phyloP scores from a whole-genome alignment of 1,140 invertebrate genomes.

The Batillaria attramentaria region DNA sequence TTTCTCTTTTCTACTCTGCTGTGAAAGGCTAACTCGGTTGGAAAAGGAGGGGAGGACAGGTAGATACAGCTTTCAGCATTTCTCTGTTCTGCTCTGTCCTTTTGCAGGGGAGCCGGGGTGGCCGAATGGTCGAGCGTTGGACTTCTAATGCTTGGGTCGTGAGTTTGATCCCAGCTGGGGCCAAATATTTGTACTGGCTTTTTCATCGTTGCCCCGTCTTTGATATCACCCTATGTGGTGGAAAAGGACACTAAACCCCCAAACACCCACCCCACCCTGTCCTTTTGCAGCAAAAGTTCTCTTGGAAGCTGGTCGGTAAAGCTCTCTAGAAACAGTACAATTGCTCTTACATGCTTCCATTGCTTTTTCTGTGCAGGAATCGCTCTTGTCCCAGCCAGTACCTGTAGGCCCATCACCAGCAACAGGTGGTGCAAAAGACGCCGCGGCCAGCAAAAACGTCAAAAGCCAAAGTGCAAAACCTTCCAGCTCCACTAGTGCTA shows the following conservation, averaged over 20 bases:
- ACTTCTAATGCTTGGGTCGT: no score
- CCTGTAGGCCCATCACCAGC: slow-evolving; percentile 29
- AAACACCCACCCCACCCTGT: no score
- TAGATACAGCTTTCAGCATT: neutral
- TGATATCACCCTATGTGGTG: no score
- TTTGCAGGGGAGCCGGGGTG: no score
- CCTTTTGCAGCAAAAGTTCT: neutral
- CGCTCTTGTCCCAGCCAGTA: slow-evolving; percentile 46
- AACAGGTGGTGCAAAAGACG: slow-evolving; percentile 17
- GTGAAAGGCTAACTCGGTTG: no score
- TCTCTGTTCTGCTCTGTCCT: neutral
- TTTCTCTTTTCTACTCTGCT: no score
- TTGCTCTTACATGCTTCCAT: neutral
- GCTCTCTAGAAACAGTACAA: neutral
- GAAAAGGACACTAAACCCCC: no score
- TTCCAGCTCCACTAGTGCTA: neutral
- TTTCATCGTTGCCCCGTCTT: no score
- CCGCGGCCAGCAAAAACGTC: slow-evolving; percentile 16
- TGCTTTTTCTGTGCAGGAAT: slow-evolving; percentile 35
- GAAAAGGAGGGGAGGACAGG: no score
- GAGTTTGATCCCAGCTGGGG: no score
- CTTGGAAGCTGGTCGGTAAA: neutral
- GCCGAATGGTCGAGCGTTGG: no score
- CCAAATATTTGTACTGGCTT: no score
- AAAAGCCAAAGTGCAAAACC: slow-evolving; percentile 38